Base-by-base conservation (phyloP, 1,140 invertebrate genomes). In the Anastrepha ludens region DNA sequence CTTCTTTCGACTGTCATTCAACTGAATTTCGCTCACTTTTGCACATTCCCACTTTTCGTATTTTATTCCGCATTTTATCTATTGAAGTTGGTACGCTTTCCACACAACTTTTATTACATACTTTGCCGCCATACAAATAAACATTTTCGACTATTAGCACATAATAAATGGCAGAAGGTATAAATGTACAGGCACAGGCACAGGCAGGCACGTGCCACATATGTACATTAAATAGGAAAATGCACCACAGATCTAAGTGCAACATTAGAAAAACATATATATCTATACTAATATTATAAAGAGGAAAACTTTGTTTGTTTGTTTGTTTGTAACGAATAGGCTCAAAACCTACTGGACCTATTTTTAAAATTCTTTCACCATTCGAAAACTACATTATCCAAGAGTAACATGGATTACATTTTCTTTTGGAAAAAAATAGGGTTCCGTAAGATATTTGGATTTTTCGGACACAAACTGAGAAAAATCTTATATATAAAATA, bases 41-140 rank as follows among this genome's bases (percentile, higher is more conserved):
- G 41, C 13, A 74, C 41, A 74, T 74, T 74, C 44, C 67, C 67
- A 15, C 67, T 44, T 74, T 74, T 44, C 65, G 67, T 41, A 13
- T 74, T 74, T 44, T 74, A 67, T 67, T 67, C 39, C 29, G 65
- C 39, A 29, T 39, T 74, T 55, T 55, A 55, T 55, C 9, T 55
- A 55, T 55, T 5, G 50, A 55, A 55, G 50, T 55, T 7, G 50
- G 5, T 55, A 55, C 9, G 9, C 50, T 74, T 74, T 74, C 41
- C 44, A 29, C 39, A 44, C 41, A 44, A 74, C 67, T 74, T 15
- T 39, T 17, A 47, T 74, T 7, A 47, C 9, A 62, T 55, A 55
- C 50, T 9, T 55, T 55, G 50, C 1, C 50, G 50, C 50, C 15
- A 47, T 44, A 44, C 9, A 70, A 13, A 70, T 47, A 70, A 29